Percentiles rank a stretch among this genome's conserved stretches.
Conservation (phyloP, 2,113 vertebrate genomes). For the Melanostigma gelatinosum region DNA sequence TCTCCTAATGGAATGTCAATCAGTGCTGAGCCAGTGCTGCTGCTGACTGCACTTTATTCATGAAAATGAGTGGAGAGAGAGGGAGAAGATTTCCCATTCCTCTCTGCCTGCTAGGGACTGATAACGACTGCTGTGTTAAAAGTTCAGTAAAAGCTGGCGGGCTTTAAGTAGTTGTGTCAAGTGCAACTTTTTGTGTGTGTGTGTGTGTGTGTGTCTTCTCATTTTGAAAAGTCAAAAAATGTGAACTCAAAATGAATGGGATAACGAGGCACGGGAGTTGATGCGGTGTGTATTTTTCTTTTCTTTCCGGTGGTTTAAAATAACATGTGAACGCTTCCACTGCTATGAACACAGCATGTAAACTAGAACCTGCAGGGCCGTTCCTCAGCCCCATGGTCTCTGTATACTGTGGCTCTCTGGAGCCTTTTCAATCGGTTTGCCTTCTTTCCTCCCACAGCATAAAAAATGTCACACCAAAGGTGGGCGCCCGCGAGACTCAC, state of each 20-base stretch:
- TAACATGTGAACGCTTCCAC: background rate
- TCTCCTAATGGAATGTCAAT: conserved; percentile 83
- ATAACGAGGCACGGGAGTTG: conserved; percentile 21
- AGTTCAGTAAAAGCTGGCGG: conserved; percentile 78
- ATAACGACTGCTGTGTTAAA: conserved; percentile 82
- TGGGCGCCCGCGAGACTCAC: conserved; percentile 93
- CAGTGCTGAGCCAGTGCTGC: conserved; percentile 74
- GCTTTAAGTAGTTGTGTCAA: conserved; percentile 76
- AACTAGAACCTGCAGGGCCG: background rate
- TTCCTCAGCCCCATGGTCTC: background rate
- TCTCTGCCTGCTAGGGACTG: conserved; percentile 80
- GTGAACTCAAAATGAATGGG: conserved; percentile 47
- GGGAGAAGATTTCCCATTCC: conserved; percentile 75
- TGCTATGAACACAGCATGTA: background rate
- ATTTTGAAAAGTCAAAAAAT: conserved; percentile 56
- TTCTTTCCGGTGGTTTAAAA: conserved; percentile 1
- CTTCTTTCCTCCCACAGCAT: conserved; percentile 83
- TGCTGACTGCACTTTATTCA: conserved; percentile 78
- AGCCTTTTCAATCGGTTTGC: background rate
- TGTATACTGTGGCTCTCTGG: background rate
- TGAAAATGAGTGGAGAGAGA: conserved; percentile 68
- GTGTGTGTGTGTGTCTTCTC: conserved; percentile 20
- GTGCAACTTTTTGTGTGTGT: conserved; percentile 67
- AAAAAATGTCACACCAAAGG: conserved; percentile 98
- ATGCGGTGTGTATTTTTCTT: conserved; percentile 22